phyloP scores from a whole-genome alignment of 2,888 invertebrate species.

The Eledone cirrhosa region DNA sequence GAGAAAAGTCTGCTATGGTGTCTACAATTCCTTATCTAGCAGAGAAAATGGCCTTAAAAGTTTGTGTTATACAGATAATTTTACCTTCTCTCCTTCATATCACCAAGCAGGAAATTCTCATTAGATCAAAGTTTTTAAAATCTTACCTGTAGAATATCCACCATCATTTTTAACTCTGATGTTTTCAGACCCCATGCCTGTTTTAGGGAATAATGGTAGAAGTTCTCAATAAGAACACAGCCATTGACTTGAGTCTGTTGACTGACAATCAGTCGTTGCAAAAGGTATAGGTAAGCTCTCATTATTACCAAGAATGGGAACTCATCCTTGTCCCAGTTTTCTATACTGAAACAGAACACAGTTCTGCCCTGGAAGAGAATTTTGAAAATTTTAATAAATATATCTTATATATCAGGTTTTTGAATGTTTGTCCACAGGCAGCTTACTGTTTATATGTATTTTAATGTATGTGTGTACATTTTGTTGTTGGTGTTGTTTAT shows the following conservation, averaged over 20 bases:
- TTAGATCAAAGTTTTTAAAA: not conserved
- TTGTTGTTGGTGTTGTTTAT: no score
- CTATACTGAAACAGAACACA: slow-evolving; percentile 16
- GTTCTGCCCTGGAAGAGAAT: slow-evolving; percentile 24
- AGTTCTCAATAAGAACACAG: slow-evolving; percentile 29
- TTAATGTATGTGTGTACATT: no score
- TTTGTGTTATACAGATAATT: no score
- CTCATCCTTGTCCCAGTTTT: slow-evolving; percentile 25
- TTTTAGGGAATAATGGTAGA: slow-evolving; percentile 22
- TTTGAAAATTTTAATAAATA: no score
- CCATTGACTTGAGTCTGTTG: slow-evolving; percentile 18
- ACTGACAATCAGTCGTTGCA: slow-evolving; percentile 26
- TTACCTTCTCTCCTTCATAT: no score
- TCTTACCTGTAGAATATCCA: slow-evolving; percentile 31
- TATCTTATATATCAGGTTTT: no score
- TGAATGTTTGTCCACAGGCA: no score
- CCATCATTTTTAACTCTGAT: slow-evolving; percentile 18
- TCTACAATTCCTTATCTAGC: no score
- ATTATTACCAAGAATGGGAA: slow-evolving; percentile 29
- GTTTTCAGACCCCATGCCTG: slow-evolving; percentile 29
- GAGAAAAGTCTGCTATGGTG: no score
- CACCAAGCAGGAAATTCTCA: no score
- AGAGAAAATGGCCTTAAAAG: no score
- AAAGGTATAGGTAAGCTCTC: slow-evolving; percentile 20
- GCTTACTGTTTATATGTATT: no score